Evolutionary conservation across 2,113 vertebrate species (phyloP).

Genomic region (Mastomys natalensis): DNA sequence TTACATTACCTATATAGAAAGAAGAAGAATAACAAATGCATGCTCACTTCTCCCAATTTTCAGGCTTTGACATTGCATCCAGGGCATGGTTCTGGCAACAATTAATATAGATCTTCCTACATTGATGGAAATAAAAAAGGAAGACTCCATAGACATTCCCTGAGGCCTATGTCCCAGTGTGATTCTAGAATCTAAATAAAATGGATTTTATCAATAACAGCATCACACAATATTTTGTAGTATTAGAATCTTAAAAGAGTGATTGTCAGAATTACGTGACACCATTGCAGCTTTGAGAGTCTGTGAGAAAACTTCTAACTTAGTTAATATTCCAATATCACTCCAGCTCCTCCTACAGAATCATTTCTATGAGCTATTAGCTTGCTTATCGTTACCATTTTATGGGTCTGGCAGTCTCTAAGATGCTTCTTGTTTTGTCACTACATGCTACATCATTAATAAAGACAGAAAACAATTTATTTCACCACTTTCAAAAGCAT

Average conservation of each 20-base stretch:
- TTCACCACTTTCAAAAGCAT: constrained; percentile 84
- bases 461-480: constrained; percentile 82
- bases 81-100: background rate
- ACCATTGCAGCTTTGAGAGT: constrained; percentile 16
- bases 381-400: constrained; percentile 26
- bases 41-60: background rate
- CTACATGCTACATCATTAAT: constrained; percentile 51
- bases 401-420: constrained; percentile 48
- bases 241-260: background rate
- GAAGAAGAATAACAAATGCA: background rate
- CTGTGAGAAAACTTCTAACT: background rate
- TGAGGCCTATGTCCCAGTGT: too few species aligned
- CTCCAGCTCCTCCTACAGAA: background rate
- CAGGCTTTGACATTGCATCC: background rate
- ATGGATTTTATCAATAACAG: background rate
- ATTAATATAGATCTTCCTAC: background rate
- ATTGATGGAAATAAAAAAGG: background rate
- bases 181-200: background rate
- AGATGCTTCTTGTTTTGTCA: constrained; percentile 77
- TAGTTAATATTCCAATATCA: background rate
- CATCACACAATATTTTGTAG: background rate
- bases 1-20: background rate
- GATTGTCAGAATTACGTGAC: background rate
- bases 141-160: background rate
- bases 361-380: background rate